These are phyloP conservation scores for Panzeria rudis DNA, from an alignment of 2,888 invertebrate species.

Conservation along the genomic window DNA sequence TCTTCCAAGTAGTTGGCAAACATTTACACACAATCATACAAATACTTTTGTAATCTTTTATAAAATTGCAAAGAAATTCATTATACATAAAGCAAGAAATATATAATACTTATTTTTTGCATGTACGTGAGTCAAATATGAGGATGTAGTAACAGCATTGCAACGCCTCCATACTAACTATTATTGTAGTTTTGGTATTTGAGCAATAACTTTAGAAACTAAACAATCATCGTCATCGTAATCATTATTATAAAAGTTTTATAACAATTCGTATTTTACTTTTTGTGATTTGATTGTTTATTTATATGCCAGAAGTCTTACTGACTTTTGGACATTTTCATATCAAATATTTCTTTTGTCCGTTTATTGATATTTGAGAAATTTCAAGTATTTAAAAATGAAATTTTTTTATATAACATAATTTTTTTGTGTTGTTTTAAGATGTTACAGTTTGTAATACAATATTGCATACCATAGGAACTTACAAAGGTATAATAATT, in stretches of 20 bases:
- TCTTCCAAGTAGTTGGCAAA: slow-evolving; percentile 56
- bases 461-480: no score
- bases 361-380: slow-evolving; percentile 47
- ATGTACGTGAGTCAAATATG: not conserved
- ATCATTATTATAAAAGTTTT: slow-evolving; percentile 43
- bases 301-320: slow-evolving; percentile 23
- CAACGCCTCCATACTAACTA: not conserved
- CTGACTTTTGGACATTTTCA: slow-evolving; percentile 64
- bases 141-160: not conserved
- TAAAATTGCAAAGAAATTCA: slow-evolving; percentile 29
- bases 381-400: slow-evolving; percentile 40
- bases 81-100: slow-evolving; percentile 12
- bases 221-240: slow-evolving; percentile 49
- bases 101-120: not conserved
- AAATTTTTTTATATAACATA: not conserved
- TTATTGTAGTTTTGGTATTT: slow-evolving; percentile 10
- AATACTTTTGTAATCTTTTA: slow-evolving; percentile 22
- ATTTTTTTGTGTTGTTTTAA: no score
- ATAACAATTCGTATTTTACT: slow-evolving; percentile 1
- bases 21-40: slow-evolving; percentile 18
- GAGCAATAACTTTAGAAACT: slow-evolving; percentile 53
- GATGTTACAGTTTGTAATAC: no score
- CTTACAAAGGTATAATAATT: no score
- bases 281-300: slow-evolving; percentile 32
- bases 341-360: slow-evolving; percentile 33